Evolutionary conservation across 2,888 invertebrate species (phyloP), one percentile per base, ranked within the genome.

Genomic region (Tachystola acroxantha): DNA sequence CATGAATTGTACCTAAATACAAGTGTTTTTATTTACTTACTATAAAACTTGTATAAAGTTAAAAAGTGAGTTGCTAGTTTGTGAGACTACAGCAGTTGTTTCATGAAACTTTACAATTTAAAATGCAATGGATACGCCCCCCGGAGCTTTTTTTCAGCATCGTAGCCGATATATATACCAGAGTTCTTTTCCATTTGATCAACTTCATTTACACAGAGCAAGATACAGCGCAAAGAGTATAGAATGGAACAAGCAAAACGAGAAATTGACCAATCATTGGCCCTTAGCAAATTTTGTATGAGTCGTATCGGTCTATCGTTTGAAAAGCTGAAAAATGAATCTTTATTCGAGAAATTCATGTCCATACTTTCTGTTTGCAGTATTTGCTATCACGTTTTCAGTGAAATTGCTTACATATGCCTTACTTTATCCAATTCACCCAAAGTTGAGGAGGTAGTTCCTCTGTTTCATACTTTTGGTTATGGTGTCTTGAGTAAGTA

Each of bases 401-500:
- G 79, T 65, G 86, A 85, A 61, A 58, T 81, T 42, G 65, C 55
- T 45, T 74, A 65, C 60, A 85, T 85, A 45, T 64, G 61, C 32
- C 60, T 82, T 57, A 77, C 77, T 48, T 66, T 84, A 56, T 59
- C 69, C 22, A 70, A 74, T 60, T 76, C 82, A 43, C 82, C 85
- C 50, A 66, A 68, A 54, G 72, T 86, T 29, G 84, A 86, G 60
- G 74, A 82, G 45, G 77, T 84, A 43, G 82, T 86, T 42, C 84
- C 82, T 50, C 70, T 82, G 58, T 76, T 85, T 41, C 85, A 85
- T 50, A 79, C 78, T 46, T 77, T 81, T 54, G 85, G 84, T 42
- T 86, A 84, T 57, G 84, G 82, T 37, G 61, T 68, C 54, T 67
- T 85, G 56, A 78, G 85, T 85, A 63, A 78, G 81, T 68, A 57